These are phyloP conservation scores for Peromyscus nudipes DNA, from an alignment of 2,797 vertebrate genomes.

Conservation along the genomic window DNA sequence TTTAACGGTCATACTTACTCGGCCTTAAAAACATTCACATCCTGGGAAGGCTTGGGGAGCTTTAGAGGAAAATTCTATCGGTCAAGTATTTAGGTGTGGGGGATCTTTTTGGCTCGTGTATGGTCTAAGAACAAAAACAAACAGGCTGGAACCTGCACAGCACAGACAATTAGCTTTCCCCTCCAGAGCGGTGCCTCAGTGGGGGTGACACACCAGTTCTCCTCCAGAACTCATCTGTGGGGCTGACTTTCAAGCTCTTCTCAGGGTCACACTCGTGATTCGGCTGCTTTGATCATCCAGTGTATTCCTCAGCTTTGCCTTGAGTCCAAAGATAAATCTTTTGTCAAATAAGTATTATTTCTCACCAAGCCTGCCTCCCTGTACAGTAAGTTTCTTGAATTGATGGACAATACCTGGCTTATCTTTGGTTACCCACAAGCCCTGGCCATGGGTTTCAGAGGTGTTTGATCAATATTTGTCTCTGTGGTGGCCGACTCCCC, in stretches of 20 bases:
- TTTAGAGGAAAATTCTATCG: slow-evolving; percentile 47
- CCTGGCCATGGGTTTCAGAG: neutral
- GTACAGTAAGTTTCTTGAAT: slow-evolving; percentile 25
- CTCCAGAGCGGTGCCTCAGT: neutral
- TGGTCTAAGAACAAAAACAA: slow-evolving; percentile 31
- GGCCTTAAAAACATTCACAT: neutral
- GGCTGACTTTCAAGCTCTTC: slow-evolving; percentile 20
- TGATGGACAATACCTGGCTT: neutral
- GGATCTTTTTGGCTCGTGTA: neutral
- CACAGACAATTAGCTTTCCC: neutral
- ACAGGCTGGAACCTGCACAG: neutral
- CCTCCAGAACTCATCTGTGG: slow-evolving; percentile 35
- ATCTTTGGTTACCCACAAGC: neutral
- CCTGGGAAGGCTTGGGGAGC: neutral
- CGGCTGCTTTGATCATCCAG: slow-evolving; percentile 27
- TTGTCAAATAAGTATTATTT: slow-evolving; percentile 7
- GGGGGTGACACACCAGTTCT: neutral
- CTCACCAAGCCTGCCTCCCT: neutral
- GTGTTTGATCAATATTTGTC: neutral
- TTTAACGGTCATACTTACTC: neutral
- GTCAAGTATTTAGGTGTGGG: slow-evolving; percentile 10
- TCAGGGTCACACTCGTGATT: slow-evolving; percentile 39
- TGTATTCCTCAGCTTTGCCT: slow-evolving; percentile 63
- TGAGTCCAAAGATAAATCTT: slow-evolving; percentile 61
- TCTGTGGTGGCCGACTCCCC: neutral